A percentile compares a stretch with the other conserved stretches of the same genome.
Evolutionary conservation across 2,888 invertebrate species (phyloP).

Genomic region (Dastarcus helophoroides): DNA sequence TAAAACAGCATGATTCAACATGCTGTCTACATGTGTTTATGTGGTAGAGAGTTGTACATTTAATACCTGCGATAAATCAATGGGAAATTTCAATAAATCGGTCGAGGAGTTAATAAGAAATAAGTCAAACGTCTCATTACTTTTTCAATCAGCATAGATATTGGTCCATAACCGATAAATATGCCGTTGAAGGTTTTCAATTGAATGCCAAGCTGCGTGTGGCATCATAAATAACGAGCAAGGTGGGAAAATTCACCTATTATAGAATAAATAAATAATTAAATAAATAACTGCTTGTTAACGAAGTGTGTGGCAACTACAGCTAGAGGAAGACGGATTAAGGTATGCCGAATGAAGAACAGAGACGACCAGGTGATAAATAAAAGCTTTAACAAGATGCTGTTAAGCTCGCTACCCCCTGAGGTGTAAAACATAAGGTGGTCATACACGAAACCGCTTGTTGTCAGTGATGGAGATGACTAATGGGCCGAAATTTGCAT

Average conservation of each 20-base stretch:
- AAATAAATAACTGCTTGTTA: constrained; percentile 41
- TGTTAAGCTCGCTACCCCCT: constrained; percentile 38
- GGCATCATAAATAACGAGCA: constrained; percentile 38
- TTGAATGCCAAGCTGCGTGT: constrained; percentile 36
- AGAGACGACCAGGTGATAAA: constrained; percentile 32
- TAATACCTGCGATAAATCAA: too few species aligned
- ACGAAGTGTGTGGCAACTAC: constrained; percentile 34
- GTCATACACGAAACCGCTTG: constrained; percentile 11
- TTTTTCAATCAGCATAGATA: constrained; percentile 36
- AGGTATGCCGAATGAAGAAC: constrained; percentile 10
- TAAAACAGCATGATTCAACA: too few species aligned
- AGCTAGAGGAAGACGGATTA: constrained; percentile 11
- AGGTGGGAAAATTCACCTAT: constrained; percentile 41
- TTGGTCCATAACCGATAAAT: constrained; percentile 33
- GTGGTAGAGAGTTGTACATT: too few species aligned
- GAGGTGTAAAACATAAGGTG: constrained; percentile 33
- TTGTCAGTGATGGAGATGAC: too few species aligned
- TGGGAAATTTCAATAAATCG: too few species aligned
- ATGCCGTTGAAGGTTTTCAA: constrained; percentile 33
- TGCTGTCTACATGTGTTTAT: too few species aligned
- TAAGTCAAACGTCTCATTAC: constrained; percentile 17
- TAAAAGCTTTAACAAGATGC: constrained; percentile 38
- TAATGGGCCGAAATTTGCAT: too few species aligned
- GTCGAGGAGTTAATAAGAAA: too few species aligned
- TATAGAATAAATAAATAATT: constrained; percentile 42